Evolutionary conservation across 2,113 vertebrate species (phyloP).

Genomic region (Percopsis transmontana): DNA sequence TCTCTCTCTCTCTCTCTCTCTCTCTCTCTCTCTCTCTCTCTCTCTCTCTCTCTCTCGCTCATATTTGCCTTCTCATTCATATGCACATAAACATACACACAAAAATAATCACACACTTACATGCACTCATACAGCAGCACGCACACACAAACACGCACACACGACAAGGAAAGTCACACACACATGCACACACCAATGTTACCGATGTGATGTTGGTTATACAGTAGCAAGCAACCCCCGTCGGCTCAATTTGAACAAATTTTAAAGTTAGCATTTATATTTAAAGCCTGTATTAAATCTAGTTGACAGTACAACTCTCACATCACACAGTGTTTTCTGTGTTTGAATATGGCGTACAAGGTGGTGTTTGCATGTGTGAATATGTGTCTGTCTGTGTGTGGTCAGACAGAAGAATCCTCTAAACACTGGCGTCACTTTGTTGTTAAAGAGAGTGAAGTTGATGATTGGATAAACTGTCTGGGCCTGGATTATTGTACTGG

Average conservation of each 20-base stretch:
- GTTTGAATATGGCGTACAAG: constrained; percentile 1
- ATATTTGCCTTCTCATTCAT: constrained; percentile 38
- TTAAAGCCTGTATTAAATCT: no score
- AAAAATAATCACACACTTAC: not conserved
- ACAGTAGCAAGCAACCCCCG: no score
- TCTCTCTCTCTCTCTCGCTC: constrained; percentile 38
- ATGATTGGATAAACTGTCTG: constrained; percentile 73
- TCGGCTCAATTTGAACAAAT: no score
- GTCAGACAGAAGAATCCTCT: constrained; percentile 39
- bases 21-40: constrained; percentile 42
- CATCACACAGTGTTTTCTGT: no score
- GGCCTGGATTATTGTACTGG: constrained; percentile 72
- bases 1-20: constrained; percentile 33
- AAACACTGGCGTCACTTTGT: constrained; percentile 49
- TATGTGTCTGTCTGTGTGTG: constrained; percentile 35
- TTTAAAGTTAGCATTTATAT: no score
- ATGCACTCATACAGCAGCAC: not conserved
- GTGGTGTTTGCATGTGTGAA: not conserved
- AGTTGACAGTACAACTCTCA: no score
- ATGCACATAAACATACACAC: not conserved
- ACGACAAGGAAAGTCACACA: constrained; percentile 36
- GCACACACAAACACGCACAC: constrained; percentile 47
- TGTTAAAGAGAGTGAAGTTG: constrained; percentile 59
- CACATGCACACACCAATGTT: constrained; percentile 1
- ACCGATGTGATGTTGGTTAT: no score